A percentile compares a stretch with the other conserved stretches of the same genome.
phyloP scores from a whole-genome alignment of 2,113 vertebrate species.

The Oreochromis niloticus region DNA sequence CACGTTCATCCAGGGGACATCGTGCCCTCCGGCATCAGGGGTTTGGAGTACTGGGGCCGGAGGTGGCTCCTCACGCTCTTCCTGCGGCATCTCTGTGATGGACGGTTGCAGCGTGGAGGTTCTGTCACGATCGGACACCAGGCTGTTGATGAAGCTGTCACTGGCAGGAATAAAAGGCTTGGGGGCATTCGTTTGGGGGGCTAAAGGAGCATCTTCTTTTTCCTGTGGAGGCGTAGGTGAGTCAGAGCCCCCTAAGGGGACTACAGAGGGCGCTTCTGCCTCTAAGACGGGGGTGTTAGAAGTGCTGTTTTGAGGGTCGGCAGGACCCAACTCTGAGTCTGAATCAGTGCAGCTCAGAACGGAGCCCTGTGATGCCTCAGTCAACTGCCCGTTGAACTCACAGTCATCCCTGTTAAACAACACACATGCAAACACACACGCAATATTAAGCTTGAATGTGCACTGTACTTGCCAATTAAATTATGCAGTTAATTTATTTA shows the following conservation, averaged over 20 bases:
- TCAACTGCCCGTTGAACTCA: constrained; percentile 81
- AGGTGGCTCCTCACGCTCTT: not conserved
- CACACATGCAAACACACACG: not conserved
- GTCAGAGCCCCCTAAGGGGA: constrained; percentile 27
- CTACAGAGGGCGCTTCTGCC: constrained; percentile 41
- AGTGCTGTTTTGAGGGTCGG: constrained; percentile 10
- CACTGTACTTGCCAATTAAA: not conserved
- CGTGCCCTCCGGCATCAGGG: constrained; percentile 12
- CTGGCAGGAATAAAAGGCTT: constrained; percentile 65
- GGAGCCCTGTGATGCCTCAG: constrained; percentile 71
- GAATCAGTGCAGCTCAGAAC: constrained; percentile 76
- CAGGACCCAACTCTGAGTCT: constrained; percentile 54
- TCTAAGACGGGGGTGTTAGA: constrained; percentile 24
- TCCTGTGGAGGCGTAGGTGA: not conserved
- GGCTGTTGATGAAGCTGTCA: constrained; percentile 75
- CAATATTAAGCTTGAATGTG: not conserved
- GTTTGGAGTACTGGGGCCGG: constrained; percentile 1
- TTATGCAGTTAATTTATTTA: not conserved
- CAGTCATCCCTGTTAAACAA: constrained; percentile 71
- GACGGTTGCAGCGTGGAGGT: not conserved
- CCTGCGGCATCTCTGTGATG: constrained; percentile 21
- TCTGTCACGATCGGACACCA: constrained; percentile 67
- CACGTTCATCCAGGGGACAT: constrained; percentile 87
- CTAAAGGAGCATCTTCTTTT: not conserved
- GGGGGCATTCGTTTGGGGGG: constrained; percentile 10